Percentiles rank a stretch among this genome's conserved stretches.
phyloP scores from a whole-genome alignment of 92 coral and sea anemone genomes.

The Porites cylindrica region DNA sequence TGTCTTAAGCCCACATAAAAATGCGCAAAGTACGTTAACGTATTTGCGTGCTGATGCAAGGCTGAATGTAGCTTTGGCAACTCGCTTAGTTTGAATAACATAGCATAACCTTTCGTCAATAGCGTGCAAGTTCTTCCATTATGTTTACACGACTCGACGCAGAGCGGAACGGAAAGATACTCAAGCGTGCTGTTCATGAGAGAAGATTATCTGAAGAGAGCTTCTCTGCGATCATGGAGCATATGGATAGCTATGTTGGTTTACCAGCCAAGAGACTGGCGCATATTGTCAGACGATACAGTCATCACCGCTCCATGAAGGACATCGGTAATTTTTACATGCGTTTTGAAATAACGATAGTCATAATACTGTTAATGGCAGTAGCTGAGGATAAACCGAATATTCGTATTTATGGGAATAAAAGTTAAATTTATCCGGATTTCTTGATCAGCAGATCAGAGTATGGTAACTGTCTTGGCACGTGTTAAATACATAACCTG shows the following conservation, averaged over 20 bases:
- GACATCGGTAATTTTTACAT: constrained; percentile 76
- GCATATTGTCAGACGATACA: constrained; percentile 84
- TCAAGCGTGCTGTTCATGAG: constrained; percentile 93
- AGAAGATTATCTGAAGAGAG: constrained; percentile 76
- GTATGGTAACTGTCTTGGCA: background rate
- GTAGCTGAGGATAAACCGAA: too few relatives aligned
- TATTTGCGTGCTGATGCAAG: background rate
- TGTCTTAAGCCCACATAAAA: too few relatives aligned
- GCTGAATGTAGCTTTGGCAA: background rate
- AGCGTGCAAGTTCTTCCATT: constrained; percentile 90
- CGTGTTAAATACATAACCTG: too few relatives aligned
- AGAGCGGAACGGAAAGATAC: constrained; percentile 92
- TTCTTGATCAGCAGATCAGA: background rate
- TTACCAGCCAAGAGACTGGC: constrained; percentile 92
- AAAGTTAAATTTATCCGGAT: too few relatives aligned
- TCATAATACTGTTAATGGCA: background rate
- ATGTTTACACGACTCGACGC: constrained; percentile 98
- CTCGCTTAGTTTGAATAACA: too few relatives aligned
- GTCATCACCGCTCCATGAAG: constrained; percentile 94
- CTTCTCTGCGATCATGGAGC: constrained; percentile 65
- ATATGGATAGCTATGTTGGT: constrained; percentile 86
- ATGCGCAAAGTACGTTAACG: too few relatives aligned
- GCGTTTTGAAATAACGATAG: too few relatives aligned
- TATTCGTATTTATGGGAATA: too few relatives aligned
- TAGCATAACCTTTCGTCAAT: constrained; percentile 1